Percentiles rank a stretch among this genome's conserved stretches.
Evolutionary conservation across 2,113 vertebrate species (phyloP).

Genomic region (Calidris pugnax): DNA sequence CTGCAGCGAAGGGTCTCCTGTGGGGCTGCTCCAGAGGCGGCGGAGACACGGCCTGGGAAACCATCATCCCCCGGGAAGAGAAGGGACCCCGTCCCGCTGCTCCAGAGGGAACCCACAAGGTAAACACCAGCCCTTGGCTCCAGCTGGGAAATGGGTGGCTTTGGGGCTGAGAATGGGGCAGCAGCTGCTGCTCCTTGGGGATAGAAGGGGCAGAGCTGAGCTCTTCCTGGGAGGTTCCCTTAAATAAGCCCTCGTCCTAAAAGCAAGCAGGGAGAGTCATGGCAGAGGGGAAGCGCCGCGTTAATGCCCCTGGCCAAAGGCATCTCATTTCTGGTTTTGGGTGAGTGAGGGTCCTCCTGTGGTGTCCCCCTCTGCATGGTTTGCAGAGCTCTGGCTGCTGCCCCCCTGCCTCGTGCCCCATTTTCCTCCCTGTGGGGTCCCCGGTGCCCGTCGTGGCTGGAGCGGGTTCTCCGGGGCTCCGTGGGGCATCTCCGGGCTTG

Average conservation of each 20-base stretch:
- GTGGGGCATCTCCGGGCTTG: background rate
- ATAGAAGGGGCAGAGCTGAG: background rate
- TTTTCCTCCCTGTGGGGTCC: background rate
- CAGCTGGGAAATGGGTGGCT: background rate
- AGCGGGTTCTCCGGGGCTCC: background rate
- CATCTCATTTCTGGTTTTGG: background rate
- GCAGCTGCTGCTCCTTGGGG: background rate
- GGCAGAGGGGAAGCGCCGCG: background rate
- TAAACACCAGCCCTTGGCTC: background rate
- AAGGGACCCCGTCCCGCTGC: background rate
- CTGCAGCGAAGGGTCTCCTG: background rate
- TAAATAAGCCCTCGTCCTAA: background rate
- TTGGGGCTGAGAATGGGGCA: background rate
- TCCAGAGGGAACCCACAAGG: background rate
- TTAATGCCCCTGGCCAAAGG: accelerated
- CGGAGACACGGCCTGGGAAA: background rate
- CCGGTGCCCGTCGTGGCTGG: background rate
- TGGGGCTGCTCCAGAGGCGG: accelerated
- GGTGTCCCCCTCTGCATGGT: background rate
- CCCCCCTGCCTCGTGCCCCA: accelerated
- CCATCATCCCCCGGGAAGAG: background rate
- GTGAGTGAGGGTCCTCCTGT: accelerated
- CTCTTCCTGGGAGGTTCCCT: background rate
- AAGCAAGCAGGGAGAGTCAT: background rate
- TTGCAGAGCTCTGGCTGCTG: background rate